Conservation (phyloP, 35 echinoderm and acorn worm genomes). For the Lytechinus variegatus region DNA sequence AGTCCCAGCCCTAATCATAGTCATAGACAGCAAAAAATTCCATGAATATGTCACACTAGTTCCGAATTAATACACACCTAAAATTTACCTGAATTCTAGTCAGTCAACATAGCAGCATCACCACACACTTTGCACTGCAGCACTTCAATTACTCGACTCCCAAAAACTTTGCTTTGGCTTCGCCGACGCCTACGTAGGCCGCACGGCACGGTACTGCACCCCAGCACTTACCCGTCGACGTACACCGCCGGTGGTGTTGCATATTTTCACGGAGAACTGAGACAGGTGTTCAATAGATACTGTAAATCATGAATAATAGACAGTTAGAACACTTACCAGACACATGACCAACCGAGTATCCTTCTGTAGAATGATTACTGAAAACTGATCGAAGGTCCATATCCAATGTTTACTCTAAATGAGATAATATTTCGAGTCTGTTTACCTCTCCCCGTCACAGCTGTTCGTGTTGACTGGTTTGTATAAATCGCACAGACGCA, state of each 20-base stretch:
- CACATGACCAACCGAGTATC: slow-evolving; percentile 70
- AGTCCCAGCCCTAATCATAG: too few relatives aligned
- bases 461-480: not conserved
- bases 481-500: not conserved
- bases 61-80: too few relatives aligned
- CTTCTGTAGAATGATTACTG: slow-evolving; percentile 73
- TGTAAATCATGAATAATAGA: not conserved
- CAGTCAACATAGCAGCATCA: not conserved
- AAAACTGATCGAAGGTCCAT: slow-evolving; percentile 84
- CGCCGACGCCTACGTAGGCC: not conserved
- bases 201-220: too few relatives aligned
- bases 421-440: slow-evolving; percentile 1
- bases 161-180: too few relatives aligned
- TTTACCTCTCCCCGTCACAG: not conserved
- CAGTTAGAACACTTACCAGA: slow-evolving; percentile 57
- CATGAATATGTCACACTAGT: too few relatives aligned
- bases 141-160: too few relatives aligned
- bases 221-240: not conserved
- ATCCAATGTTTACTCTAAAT: slow-evolving; percentile 28
- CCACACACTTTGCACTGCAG: too few relatives aligned
- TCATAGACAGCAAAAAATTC: too few relatives aligned
- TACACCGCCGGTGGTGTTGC: not conserved
- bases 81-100: too few relatives aligned
- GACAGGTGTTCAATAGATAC: not conserved
- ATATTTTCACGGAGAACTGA: not conserved